phyloP scores from a whole-genome alignment of 2,888 invertebrate genomes.

The Poecilus cupreus region DNA sequence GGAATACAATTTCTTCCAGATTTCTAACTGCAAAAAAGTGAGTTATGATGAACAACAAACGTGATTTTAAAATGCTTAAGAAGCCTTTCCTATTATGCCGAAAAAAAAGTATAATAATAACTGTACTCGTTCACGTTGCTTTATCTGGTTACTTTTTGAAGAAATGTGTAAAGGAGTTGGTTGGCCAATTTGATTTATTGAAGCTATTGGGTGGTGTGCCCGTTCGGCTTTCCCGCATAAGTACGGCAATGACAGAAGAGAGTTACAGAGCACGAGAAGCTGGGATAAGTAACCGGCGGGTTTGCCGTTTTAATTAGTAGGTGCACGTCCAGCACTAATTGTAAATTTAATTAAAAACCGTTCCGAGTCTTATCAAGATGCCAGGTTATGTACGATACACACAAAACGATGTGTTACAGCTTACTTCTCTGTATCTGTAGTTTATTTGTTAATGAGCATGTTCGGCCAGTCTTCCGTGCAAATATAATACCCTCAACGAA shows the following conservation, averaged over 20 bases:
- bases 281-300: constrained; percentile 45
- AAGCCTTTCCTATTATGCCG: no score
- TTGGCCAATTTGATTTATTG: not conserved
- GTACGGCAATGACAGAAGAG: constrained; percentile 17
- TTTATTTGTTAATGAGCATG: constrained; percentile 50
- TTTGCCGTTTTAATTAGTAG: constrained; percentile 71
- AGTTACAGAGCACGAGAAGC: constrained; percentile 1
- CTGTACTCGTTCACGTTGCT: no score
- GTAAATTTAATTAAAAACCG: constrained; percentile 72
- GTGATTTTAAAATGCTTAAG: no score
- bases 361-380: constrained; percentile 62
- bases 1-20: no score
- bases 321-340: constrained; percentile 71
- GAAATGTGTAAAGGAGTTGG: no score
- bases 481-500: constrained; percentile 2
- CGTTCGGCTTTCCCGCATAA: not conserved
- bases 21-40: no score
- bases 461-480: constrained; percentile 40
- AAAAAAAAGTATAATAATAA: no score
- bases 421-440: constrained; percentile 43
- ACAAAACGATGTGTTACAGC: constrained; percentile 49
- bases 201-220: not conserved
- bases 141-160: no score
- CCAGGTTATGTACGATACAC: constrained; percentile 39
- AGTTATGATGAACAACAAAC: no score